Base-by-base conservation (phyloP, 2,888 invertebrate species). In the Trissolcus japonicus region DNA sequence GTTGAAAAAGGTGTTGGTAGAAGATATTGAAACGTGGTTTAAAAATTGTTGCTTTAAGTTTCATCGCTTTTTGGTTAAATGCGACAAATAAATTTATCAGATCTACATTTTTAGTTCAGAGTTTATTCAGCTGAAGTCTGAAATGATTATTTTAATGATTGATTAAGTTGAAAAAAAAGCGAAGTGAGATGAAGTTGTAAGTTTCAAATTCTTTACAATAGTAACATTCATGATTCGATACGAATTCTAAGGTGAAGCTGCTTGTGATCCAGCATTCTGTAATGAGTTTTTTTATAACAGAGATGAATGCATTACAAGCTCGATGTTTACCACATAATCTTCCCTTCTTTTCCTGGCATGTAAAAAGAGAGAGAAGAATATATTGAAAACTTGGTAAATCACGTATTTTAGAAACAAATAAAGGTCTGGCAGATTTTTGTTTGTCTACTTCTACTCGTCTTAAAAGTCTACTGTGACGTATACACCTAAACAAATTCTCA, bases 261-360 rank as follows among this genome's bases (percentile, higher is more conserved):
- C 35, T 35, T 35, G 35, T 35, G 35, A 35, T 16, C 29, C 40
- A 69, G 65, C 72, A 72, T 65, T 65, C 61, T 65, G 63, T 41
- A 65, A 63, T 56, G 14, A 57, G 50, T 40, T 4, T 46, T 35
- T 6, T 19, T 19, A n/a, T n/a, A 55, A 66, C 51, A 74, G 40
- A 65, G 53, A 72, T 54, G 61, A 60, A 41, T 35, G 56, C 35
- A 54, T 46, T 63, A 75, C 57, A 75, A 63, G 68, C 75, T 68
- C 68, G 59, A 68, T 75, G 75, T 75, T 68, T 75, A 75, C 75
- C 75, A 68, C 75, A 75, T 75, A 75, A 63, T 63, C 75, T 68
- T 75, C 75, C 68, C 68, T 75, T 68, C 68, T 68, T 75, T 75
- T 68, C 54, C 59, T 57, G 68, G 75, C 75, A 59, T 75, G 68